phyloP scores from a whole-genome alignment of 2,113 vertebrate species.

The Thomomys bottae region DNA sequence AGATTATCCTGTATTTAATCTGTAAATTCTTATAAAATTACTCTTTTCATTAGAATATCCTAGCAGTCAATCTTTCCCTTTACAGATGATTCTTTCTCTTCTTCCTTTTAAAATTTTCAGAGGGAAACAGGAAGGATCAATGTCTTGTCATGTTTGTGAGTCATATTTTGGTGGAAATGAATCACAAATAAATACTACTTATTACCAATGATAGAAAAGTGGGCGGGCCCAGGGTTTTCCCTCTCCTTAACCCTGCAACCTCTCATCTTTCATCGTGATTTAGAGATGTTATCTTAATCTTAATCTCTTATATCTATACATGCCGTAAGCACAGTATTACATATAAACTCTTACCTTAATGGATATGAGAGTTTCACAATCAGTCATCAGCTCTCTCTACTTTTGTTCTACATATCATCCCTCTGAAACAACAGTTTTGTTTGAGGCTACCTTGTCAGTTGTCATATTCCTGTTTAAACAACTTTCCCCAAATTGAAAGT shows the following conservation, averaged over 20 bases:
- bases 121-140: slow-evolving; percentile 11
- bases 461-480: neutral
- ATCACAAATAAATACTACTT: neutral
- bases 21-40: neutral
- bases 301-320: neutral
- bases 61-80: neutral
- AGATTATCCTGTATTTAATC: neutral
- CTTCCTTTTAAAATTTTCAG: neutral
- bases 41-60: neutral
- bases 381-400: neutral
- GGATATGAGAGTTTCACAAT: neutral
- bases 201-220: neutral
- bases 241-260: neutral
- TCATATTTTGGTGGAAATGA: slow-evolving; percentile 18
- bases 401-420: neutral
- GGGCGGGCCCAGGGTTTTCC: neutral
- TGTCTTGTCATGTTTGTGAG: slow-evolving; percentile 35
- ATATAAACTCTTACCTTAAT: neutral
- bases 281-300: neutral
- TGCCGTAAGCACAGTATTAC: neutral
- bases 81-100: neutral
- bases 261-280: neutral
- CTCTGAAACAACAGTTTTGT: slow-evolving; percentile 4
- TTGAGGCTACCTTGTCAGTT: neutral
- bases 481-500: neutral